phyloP scores from a whole-genome alignment of 2,797 vertebrate genomes.

The Hydrophis major region DNA sequence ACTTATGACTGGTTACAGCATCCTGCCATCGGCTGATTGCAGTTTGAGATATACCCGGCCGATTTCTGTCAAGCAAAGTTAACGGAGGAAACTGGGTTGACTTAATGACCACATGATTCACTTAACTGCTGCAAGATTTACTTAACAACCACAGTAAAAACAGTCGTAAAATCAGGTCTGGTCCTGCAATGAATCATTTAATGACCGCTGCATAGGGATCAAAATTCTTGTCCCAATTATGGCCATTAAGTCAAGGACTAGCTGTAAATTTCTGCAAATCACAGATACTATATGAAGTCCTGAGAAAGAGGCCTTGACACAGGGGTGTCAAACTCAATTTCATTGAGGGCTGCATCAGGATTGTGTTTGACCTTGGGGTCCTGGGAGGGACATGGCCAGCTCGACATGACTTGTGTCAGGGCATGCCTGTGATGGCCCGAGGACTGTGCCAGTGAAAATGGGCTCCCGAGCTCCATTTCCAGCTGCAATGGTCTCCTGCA shows the following conservation, averaged over 20 bases:
- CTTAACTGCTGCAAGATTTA: neutral
- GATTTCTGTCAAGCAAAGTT: neutral
- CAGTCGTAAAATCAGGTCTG: neutral
- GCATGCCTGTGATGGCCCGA: no score
- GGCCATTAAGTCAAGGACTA: neutral
- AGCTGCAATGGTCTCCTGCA: no score
- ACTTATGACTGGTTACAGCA: neutral
- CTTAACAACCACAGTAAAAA: neutral
- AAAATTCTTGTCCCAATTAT: neutral
- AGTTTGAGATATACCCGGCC: neutral
- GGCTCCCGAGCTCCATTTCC: no score
- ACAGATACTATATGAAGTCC: neutral
- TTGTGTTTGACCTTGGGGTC: no score
- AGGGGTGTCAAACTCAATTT: no score
- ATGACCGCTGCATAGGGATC: neutral
- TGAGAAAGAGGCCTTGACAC: neutral
- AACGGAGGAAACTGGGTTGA: neutral
- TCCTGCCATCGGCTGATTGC: neutral
- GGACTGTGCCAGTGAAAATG: no score
- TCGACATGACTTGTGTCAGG: no score
- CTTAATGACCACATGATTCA: neutral
- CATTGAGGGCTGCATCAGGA: no score
- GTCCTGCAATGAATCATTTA: neutral
- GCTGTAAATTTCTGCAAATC: neutral
- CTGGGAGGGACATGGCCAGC: no score